Evolutionary conservation across 2,888 invertebrate species (phyloP).

Genomic region (Poecilobothrus nobilitatus): DNA sequence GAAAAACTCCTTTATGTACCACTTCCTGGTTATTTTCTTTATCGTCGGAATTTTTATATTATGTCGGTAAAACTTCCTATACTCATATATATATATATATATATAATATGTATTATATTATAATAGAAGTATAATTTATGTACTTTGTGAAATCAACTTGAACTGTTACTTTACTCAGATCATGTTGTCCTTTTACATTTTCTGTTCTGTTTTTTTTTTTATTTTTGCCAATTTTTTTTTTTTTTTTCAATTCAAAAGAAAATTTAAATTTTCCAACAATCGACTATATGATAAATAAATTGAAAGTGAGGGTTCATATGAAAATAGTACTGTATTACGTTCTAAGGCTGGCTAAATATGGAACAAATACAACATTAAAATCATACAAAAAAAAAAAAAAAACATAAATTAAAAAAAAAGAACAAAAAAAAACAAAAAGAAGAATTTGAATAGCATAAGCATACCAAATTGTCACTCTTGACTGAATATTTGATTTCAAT

Average conservation of each 20-base stretch:
- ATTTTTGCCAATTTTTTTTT: not conserved
- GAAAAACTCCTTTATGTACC: slow-evolving; percentile 1
- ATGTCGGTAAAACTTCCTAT: not conserved
- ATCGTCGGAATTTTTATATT: not conserved
- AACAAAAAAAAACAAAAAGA: not conserved
- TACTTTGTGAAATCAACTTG: slow-evolving; percentile 6
- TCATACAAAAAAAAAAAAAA: not conserved
- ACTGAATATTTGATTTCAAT: slow-evolving; percentile 6
- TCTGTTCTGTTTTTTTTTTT: not conserved
- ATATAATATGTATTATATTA: not conserved
- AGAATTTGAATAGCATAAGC: slow-evolving; percentile 6
- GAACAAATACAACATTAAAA: not conserved
- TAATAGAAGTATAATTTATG: not conserved
- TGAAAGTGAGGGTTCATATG: not conserved
- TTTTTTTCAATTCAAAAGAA: not conserved
- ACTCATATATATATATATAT: too few relatives aligned
- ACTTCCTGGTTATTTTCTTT: not conserved
- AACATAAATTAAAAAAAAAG: not conserved
- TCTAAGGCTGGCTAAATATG: not conserved
- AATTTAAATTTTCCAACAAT: slow-evolving; percentile 1
- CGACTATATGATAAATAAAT: not conserved
- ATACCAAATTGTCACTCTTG: slow-evolving; percentile 6
- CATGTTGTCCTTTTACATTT: not conserved
- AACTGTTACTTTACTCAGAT: slow-evolving; percentile 4
- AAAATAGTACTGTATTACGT: too few relatives aligned